Conservation (phyloP, 2,113 vertebrate species). For the Prunella fulvescens region DNA sequence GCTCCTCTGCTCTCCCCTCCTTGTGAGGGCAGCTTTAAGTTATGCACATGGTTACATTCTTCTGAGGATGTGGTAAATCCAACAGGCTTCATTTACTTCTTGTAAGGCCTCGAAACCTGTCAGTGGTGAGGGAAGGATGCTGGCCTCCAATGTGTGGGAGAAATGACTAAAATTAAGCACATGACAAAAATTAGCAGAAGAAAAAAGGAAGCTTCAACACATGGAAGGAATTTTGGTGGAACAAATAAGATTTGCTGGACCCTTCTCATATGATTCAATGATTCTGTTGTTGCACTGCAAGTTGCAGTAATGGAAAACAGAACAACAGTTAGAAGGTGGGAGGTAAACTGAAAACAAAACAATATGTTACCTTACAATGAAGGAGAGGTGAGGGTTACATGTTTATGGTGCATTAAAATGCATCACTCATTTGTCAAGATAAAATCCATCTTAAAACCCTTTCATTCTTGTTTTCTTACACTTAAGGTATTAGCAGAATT, state of each 20-base stretch:
- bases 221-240: slow-evolving; percentile 76
- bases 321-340: slow-evolving; percentile 28
- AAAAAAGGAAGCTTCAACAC: slow-evolving; percentile 69
- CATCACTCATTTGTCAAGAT: background rate
- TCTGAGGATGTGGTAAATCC: slow-evolving; percentile 68
- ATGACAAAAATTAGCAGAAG: slow-evolving; percentile 74
- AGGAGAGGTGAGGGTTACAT: slow-evolving; percentile 43
- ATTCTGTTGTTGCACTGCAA: slow-evolving; percentile 68
- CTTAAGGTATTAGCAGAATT: background rate
- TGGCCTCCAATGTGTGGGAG: slow-evolving; percentile 60
- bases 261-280: slow-evolving; percentile 75
- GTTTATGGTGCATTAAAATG: slow-evolving; percentile 25
- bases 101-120: slow-evolving; percentile 64
- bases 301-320: slow-evolving; percentile 70
- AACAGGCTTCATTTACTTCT: slow-evolving; percentile 61
- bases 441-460: background rate
- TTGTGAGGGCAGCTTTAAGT: slow-evolving; percentile 52
- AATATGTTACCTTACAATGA: slow-evolving; percentile 22
- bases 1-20: slow-evolving; percentile 30
- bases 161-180: slow-evolving; percentile 73
- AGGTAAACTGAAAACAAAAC: slow-evolving; percentile 50
- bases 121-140: slow-evolving; percentile 52
- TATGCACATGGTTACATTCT: slow-evolving; percentile 37
- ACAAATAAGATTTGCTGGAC: slow-evolving; percentile 74
- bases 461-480: slow-evolving; percentile 2